Percentiles rank a stretch among this genome's conserved stretches.
These are phyloP conservation scores for Todus mexicanus DNA, from an alignment of 2,797 vertebrate species.

Conservation along the genomic window DNA sequence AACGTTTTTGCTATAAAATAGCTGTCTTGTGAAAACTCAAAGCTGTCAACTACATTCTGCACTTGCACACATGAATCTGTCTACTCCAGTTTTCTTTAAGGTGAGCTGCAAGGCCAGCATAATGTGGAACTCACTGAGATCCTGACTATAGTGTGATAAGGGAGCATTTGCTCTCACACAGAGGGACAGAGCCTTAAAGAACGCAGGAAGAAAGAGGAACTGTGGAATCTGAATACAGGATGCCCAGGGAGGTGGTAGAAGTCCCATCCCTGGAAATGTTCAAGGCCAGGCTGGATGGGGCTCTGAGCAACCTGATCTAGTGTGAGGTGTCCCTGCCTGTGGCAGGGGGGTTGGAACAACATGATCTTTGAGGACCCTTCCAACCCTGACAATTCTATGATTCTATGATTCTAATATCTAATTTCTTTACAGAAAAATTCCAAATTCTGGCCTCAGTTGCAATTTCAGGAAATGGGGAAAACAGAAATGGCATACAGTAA, in stretches of 20 bases:
- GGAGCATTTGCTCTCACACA: neutral
- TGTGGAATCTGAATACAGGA: neutral
- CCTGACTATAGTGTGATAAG: neutral
- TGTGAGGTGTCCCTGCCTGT: no score
- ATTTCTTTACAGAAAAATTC: neutral
- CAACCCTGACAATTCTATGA: no score
- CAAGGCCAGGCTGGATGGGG: no score
- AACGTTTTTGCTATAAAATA: neutral
- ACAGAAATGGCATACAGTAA: neutral
- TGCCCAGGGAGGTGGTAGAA: no score
- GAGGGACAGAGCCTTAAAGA: neutral
- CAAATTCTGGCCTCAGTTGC: neutral
- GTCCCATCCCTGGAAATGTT: no score
- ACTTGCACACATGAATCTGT: neutral
- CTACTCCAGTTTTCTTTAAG: neutral
- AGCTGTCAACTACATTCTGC: neutral
- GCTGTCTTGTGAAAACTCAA: neutral
- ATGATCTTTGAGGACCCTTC: no score
- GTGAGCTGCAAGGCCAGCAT: neutral
- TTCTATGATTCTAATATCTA: no score
- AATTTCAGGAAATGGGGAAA: neutral
- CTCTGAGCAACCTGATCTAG: no score
- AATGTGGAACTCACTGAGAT: neutral
- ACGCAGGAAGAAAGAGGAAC: neutral
- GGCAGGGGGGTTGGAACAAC: no score